These are phyloP conservation scores for Drosophila ohnishii DNA, from an alignment of 1,140 invertebrate species.

Conservation along the genomic window DNA sequence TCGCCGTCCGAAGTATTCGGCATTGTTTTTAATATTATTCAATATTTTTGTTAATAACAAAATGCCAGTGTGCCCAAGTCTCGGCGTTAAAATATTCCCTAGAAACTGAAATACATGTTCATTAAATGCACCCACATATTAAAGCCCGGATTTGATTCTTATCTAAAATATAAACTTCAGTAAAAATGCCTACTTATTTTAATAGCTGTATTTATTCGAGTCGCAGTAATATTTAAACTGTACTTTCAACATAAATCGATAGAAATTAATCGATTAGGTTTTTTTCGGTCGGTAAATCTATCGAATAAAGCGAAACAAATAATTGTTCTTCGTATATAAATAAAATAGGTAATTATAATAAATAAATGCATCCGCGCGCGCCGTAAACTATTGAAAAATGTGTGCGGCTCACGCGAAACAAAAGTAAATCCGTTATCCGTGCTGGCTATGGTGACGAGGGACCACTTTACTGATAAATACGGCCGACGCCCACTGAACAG, in stretches of 20 bases:
- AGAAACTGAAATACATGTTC: neutral
- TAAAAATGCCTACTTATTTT: no score
- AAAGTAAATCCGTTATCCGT: constrained; percentile 33
- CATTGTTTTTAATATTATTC: constrained; percentile 26
- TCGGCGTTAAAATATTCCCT: neutral
- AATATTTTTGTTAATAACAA: constrained; percentile 12
- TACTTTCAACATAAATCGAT: neutral
- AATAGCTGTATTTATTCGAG: neutral
- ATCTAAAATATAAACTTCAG: neutral
- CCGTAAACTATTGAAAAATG: constrained; percentile 38
- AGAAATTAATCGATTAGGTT: neutral
- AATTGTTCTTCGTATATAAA: constrained; percentile 66
- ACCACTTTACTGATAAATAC: constrained; percentile 56
- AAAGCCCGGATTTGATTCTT: neutral
- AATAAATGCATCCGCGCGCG: constrained; percentile 31
- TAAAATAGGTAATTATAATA: constrained; percentile 65
- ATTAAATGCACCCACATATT: neutral
- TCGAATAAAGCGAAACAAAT: constrained; percentile 23
- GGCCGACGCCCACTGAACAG: constrained; percentile 71
- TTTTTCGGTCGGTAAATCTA: constrained; percentile 15
- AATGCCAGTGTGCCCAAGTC: neutral
- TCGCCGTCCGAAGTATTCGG: constrained; percentile 8
- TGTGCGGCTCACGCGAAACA: constrained; percentile 31
- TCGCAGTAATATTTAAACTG: neutral
- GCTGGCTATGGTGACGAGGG: constrained; percentile 52